Conservation (phyloP, 2,888 invertebrate species). For the Drosophila paucipuncta region DNA sequence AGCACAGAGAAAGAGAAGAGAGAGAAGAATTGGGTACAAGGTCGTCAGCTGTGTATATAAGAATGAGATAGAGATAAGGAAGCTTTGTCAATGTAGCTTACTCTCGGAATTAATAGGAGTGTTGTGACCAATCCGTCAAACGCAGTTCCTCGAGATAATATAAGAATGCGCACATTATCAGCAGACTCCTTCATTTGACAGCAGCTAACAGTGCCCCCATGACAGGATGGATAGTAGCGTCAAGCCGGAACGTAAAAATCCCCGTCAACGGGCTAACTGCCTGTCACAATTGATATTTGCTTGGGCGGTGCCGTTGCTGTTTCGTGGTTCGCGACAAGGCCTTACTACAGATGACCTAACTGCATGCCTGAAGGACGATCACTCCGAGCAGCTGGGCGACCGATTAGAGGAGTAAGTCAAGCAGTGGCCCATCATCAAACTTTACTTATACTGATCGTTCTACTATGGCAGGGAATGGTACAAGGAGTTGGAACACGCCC, state of each 20-base stretch:
- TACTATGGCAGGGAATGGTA: conserved; percentile 88
- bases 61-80: conserved; percentile 40
- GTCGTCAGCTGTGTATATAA: conserved; percentile 18
- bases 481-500: conserved; percentile 87
- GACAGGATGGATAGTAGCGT: conserved; percentile 83
- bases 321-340: conserved; percentile 81
- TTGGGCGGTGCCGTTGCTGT: conserved; percentile 84
- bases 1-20: not conserved
- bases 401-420: conserved; percentile 82
- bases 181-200: conserved; percentile 5
- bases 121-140: conserved; percentile 9
- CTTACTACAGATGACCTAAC: conserved; percentile 89
- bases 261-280: conserved; percentile 81
- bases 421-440: rapidly evolving
- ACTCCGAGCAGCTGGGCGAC: conserved; percentile 84
- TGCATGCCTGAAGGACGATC: conserved; percentile 88
- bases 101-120: conserved; percentile 10
- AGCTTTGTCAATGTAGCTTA: conserved; percentile 10
- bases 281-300: conserved; percentile 84
- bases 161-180: conserved; percentile 21
- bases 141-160: not conserved
- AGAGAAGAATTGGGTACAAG: conserved; percentile 35
- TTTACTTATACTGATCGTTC: not conserved
- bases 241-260: conserved; percentile 84
- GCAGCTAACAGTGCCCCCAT: conserved; percentile 29